phyloP scores from a whole-genome alignment of 2,888 invertebrate genomes.

The Cryptophagus acutangulus region DNA sequence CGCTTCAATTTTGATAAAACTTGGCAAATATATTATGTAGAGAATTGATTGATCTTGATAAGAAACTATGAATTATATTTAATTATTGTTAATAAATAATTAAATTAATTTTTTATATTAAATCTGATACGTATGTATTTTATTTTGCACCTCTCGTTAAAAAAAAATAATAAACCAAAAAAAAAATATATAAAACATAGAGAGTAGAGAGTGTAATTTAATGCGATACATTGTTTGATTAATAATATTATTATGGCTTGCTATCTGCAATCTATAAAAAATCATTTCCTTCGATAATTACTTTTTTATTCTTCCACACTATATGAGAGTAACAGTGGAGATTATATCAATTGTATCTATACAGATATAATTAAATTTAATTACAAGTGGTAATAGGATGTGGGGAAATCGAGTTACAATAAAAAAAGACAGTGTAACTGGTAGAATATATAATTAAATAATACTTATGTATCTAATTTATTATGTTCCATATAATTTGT shows the following conservation, averaged over 20 bases:
- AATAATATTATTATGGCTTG: slow-evolving; percentile 13
- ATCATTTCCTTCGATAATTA: slow-evolving; percentile 35
- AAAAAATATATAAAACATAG: background rate
- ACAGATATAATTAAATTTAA: slow-evolving; percentile 37
- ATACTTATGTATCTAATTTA: slow-evolving; percentile 48
- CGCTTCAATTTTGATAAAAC: too few relatives aligned
- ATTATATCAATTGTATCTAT: slow-evolving; percentile 34
- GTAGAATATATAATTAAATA: slow-evolving; percentile 44
- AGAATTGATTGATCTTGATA: too few relatives aligned
- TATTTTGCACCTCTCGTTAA: too few relatives aligned
- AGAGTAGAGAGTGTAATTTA: too few relatives aligned
- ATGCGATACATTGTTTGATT: too few relatives aligned
- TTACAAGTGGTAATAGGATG: slow-evolving; percentile 36
- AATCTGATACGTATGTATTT: too few relatives aligned
- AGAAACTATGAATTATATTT: too few relatives aligned
- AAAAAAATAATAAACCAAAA: too few relatives aligned
- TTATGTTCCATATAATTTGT: slow-evolving; percentile 46
- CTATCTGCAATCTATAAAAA: slow-evolving; percentile 10
- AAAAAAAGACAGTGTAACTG: slow-evolving; percentile 14
- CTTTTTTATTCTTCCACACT: slow-evolving; percentile 32
- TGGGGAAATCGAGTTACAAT: slow-evolving; percentile 31
- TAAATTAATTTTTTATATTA: too few relatives aligned
- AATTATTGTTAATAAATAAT: too few relatives aligned
- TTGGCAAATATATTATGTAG: too few relatives aligned
- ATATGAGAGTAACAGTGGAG: too few relatives aligned